Evolutionary conservation across 1,140 invertebrate species (phyloP).

Genomic region (Drosophila lini): DNA sequence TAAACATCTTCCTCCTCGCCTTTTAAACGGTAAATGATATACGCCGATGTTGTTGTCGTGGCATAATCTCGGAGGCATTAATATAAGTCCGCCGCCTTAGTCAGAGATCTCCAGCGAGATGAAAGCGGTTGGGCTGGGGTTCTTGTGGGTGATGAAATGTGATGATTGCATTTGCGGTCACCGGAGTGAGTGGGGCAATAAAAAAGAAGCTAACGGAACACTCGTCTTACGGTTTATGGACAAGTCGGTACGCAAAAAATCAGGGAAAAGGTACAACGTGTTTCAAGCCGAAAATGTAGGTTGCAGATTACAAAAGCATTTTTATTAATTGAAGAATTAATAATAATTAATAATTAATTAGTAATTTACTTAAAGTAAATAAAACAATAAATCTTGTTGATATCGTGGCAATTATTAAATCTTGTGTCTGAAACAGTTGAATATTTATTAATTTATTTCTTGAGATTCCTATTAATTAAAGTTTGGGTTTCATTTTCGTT

Average conservation of each 20-base stretch:
- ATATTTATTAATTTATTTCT: neutral
- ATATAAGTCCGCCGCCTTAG: constrained; percentile 55
- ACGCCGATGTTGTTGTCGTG: constrained; percentile 52
- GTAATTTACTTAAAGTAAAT: neutral
- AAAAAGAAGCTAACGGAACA: constrained; percentile 45
- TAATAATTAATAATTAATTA: neutral
- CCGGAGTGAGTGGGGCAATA: constrained; percentile 14
- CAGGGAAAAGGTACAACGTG: neutral
- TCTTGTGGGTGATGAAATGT: constrained; percentile 69
- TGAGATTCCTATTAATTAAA: constrained; percentile 8
- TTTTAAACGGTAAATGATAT: constrained; percentile 74
- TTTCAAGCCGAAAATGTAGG: constrained; percentile 4
- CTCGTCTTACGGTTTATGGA: constrained; percentile 32
- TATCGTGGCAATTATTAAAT: neutral
- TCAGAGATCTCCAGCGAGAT: constrained; percentile 68
- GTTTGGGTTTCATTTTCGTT: constrained; percentile 20
- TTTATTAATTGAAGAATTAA: neutral
- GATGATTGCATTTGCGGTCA: constrained; percentile 70
- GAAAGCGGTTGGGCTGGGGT: constrained; percentile 47
- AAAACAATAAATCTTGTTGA: neutral
- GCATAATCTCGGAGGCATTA: constrained; percentile 69
- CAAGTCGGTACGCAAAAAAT: constrained; percentile 7
- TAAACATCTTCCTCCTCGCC: constrained; percentile 61
- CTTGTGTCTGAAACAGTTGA: neutral
- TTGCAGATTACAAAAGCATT: neutral